Conservation (phyloP, 1,140 invertebrate species). For the Camponotus vicinus region DNA sequence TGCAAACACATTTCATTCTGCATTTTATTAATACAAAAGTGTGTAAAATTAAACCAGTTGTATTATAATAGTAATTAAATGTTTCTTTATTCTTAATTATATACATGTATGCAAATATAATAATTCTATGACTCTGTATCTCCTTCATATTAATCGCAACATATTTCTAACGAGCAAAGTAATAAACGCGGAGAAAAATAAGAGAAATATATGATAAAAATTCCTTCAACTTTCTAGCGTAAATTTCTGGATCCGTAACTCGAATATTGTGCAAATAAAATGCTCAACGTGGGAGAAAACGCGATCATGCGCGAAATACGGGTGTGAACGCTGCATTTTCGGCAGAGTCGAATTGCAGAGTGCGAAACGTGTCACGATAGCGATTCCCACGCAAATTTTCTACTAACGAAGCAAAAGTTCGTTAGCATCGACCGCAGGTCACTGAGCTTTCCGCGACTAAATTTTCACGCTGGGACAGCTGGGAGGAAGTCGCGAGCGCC, state of each 20-base stretch:
- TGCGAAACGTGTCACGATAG: not conserved
- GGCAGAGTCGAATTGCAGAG: not conserved
- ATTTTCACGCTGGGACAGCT: not conserved
- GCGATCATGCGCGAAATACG: not conserved
- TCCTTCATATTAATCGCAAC: too few relatives aligned
- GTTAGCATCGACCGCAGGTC: slow-evolving; percentile 38
- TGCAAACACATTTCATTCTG: too few relatives aligned
- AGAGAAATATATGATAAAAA: too few relatives aligned
- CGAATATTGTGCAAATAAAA: not conserved
- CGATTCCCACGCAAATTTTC: slow-evolving; percentile 40
- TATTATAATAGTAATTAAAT: too few relatives aligned
- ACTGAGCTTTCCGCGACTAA: slow-evolving; percentile 30
- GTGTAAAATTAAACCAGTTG: too few relatives aligned
- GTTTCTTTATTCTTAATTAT: too few relatives aligned
- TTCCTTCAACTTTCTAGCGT: not conserved
- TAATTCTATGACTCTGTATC: too few relatives aligned
- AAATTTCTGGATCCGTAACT: not conserved
- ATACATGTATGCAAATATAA: too few relatives aligned
- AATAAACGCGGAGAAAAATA: too few relatives aligned
- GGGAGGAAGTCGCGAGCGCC: slow-evolving; percentile 4
- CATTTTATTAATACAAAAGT: too few relatives aligned
- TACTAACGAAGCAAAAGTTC: slow-evolving; percentile 50
- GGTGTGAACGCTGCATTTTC: not conserved
- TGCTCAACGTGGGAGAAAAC: not conserved
- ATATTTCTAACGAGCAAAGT: too few relatives aligned